phyloP scores from a whole-genome alignment of 2,797 vertebrate species.

The Acanthornis magna region DNA sequence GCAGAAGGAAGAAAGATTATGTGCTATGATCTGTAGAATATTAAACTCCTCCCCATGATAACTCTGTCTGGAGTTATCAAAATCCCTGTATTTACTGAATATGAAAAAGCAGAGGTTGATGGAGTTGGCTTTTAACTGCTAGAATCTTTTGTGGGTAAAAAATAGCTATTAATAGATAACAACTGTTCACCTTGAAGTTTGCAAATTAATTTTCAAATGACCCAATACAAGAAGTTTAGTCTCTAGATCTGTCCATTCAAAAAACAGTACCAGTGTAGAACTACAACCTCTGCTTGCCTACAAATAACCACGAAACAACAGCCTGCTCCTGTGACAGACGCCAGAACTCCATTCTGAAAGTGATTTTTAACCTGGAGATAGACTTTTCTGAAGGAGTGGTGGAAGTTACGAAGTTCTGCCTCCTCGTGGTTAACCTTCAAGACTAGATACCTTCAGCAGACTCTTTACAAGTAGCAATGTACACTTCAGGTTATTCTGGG shows the following conservation, averaged over 20 bases:
- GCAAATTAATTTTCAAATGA: conserved; percentile 24
- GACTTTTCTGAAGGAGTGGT: neutral
- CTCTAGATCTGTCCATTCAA: neutral
- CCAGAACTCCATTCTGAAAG: neutral
- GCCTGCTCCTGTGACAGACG: neutral
- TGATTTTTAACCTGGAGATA: neutral
- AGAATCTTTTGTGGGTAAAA: conserved; percentile 3
- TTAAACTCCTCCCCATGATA: conserved; percentile 35
- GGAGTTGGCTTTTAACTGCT: conserved; percentile 34
- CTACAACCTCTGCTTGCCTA: neutral
- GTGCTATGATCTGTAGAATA: conserved; percentile 45
- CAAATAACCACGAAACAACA: neutral
- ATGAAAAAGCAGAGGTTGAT: conserved; percentile 32
- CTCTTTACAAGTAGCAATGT: neutral
- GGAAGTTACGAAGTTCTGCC: neutral
- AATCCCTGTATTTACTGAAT: conserved; percentile 51
- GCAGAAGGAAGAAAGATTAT: conserved; percentile 38
- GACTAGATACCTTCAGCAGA: neutral
- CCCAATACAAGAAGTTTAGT: neutral
- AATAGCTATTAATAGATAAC: conserved; percentile 22
- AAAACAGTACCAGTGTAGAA: too few relatives aligned
- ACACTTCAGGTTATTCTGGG: neutral
- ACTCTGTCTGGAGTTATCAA: conserved; percentile 25
- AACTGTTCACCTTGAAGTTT: neutral
- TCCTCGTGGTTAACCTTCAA: neutral